Base-by-base conservation (phyloP, 2,113 vertebrate species). In the Ahaetulla prasina region DNA sequence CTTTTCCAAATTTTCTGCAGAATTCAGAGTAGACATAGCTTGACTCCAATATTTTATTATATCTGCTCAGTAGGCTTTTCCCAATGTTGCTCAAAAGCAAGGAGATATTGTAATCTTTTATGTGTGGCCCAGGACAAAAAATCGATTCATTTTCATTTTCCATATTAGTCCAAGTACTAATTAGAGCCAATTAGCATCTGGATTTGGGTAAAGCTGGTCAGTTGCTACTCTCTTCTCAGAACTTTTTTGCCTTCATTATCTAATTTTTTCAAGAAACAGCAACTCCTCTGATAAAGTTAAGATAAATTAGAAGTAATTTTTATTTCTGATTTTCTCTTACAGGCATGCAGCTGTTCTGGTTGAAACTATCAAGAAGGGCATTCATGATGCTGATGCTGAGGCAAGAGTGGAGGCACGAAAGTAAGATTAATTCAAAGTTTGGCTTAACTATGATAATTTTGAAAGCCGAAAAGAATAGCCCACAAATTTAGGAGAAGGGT, bases 341-440 rank as follows among this genome's bases (percentile, higher is more conserved):
- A 99, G 99, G 96, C 99, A 99, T 90, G 98, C 98, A 80, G 97
- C 98, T 25, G 99, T 99, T 95, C 95, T 99, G 95, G 98, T 99
- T 93, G 99, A 99, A 95, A 99, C 99, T 87, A 99, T 99, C 96
- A 99, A 99, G 97, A 99, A 99, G 94, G 99, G 99, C 95, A 98
- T 99, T 96, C 98, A 98, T 96, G 99, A 99, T 96, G 98, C 99
- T 6, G 99, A 99, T 97, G 98, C 99, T 4, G 99, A 99, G 95
- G 99, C 99, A 96, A 98, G 99, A 98, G 98, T 99, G 88, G 99
- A 99, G 93, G 99, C 99, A 95, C 98, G 99, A 97, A 99, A 99
- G 99, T 99, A 97, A 98, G 98, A 96, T 39, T 80, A 80, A 80
- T 91, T 89, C 8, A 12, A 57, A 92, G 4, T 50, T 6, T 1